Percentiles rank a stretch among this genome's conserved stretches.
Evolutionary conservation across 2,113 vertebrate genomes (phyloP).

Genomic region (Vimba vimba): DNA sequence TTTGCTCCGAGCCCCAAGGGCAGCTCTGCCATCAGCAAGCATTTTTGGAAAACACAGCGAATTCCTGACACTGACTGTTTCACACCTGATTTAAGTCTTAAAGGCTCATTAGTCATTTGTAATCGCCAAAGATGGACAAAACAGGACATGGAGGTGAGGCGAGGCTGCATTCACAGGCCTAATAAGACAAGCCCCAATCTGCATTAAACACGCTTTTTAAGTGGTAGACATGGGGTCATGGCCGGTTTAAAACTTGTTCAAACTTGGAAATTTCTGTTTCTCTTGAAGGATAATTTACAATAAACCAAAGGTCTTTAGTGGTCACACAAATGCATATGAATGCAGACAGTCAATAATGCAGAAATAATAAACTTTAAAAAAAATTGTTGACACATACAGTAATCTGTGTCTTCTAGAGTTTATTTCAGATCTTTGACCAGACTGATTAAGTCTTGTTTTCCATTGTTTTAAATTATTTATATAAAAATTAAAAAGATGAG

Average conservation of each 20-base stretch:
- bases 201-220: slow-evolving; percentile 68
- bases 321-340: not conserved
- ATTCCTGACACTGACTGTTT: slow-evolving; percentile 47
- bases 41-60: slow-evolving; percentile 26
- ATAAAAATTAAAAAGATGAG: not conserved
- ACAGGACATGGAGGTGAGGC: slow-evolving; percentile 51
- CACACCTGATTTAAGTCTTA: slow-evolving; percentile 50
- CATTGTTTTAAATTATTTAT: not conserved
- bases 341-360: not conserved
- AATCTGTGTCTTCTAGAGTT: not conserved
- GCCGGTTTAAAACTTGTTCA: slow-evolving; percentile 71
- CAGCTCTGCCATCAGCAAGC: slow-evolving; percentile 39
- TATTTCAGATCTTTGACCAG: not conserved
- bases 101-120: slow-evolving; percentile 60
- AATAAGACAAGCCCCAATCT: slow-evolving; percentile 76
- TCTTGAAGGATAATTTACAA: slow-evolving; percentile 34
- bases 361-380: not conserved
- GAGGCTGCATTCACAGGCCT: slow-evolving; percentile 48
- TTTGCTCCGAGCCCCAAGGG: slow-evolving; percentile 35
- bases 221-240: slow-evolving; percentile 70
- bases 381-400: not conserved
- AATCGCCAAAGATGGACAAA: slow-evolving; percentile 56
- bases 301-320: slow-evolving; percentile 24
- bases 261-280: slow-evolving; percentile 36
- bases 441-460: not conserved